Percentiles rank a stretch among this genome's conserved stretches.
phyloP scores from a whole-genome alignment of 2,797 vertebrate genomes.

The Cynodonichthys magdalenae region DNA sequence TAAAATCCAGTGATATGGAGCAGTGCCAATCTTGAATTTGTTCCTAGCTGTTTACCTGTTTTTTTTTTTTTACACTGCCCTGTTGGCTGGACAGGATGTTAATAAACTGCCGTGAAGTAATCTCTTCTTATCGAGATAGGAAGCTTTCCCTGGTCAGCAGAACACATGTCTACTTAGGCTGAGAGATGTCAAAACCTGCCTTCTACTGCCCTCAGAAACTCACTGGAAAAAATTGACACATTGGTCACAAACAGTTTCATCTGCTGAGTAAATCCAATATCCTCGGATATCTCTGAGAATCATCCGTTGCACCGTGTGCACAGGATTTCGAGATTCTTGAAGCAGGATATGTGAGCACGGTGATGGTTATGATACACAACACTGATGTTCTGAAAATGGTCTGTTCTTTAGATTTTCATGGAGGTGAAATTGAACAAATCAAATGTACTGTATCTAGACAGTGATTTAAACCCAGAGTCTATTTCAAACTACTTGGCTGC shows the following conservation, averaged over 20 bases:
- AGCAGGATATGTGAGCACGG: conserved; percentile 72
- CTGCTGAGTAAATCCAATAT: conserved; percentile 77
- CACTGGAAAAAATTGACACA: conserved; percentile 70
- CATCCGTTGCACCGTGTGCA: conserved; percentile 67
- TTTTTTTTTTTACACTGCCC: conserved; percentile 25
- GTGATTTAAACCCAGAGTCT: conserved; percentile 75
- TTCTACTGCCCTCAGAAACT: conserved; percentile 40
- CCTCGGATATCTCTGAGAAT: conserved; percentile 75
- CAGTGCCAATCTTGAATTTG: conserved; percentile 27
- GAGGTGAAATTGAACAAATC: conserved; percentile 76
- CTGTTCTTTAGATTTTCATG: conserved; percentile 67
- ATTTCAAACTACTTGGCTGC: conserved; percentile 74
- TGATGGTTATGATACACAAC: conserved; percentile 69
- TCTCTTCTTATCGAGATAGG: conserved; percentile 47
- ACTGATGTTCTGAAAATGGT: conserved; percentile 71
- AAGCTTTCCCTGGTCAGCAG: conserved; percentile 68
- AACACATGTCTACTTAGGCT: conserved; percentile 59
- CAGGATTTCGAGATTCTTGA: conserved; percentile 64
- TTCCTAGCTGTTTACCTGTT: conserved; percentile 30
- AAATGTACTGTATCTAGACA: conserved; percentile 72
- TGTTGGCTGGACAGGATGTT: conserved; percentile 49
- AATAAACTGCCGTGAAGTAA: conserved; percentile 59
- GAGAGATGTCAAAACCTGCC: conserved; percentile 54
- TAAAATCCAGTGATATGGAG: conserved; percentile 28
- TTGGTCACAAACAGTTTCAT: conserved; percentile 77